Evolutionary conservation across 2,888 invertebrate species (phyloP).

Genomic region (Oxycera nigricornis): DNA sequence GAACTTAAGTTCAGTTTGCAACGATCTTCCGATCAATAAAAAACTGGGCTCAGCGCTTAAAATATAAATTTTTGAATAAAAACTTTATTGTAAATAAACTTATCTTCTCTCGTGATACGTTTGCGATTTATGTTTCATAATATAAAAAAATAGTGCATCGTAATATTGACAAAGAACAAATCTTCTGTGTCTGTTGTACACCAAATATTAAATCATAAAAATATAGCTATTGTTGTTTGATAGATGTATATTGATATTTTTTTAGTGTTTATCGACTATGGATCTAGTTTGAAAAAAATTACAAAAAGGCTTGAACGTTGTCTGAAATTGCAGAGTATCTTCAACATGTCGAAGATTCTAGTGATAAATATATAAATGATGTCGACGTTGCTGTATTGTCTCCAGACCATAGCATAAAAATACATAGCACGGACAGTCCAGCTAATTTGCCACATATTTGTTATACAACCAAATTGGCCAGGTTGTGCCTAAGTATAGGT

Average conservation of each 20-base stretch:
- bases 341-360: too few species aligned
- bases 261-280: neutral
- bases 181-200: neutral
- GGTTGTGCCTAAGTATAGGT: too few species aligned
- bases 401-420: too few species aligned
- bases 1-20: too few species aligned
- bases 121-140: neutral
- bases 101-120: neutral
- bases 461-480: too few species aligned
- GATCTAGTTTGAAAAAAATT: neutral
- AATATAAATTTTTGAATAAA: too few species aligned
- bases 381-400: neutral
- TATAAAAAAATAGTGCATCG: neutral
- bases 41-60: too few species aligned
- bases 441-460: too few species aligned
- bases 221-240: neutral
- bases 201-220: neutral
- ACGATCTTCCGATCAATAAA: too few species aligned
- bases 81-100: too few species aligned
- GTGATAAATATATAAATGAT: neutral
- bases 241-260: neutral
- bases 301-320: neutral
- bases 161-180: neutral
- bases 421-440: too few species aligned
- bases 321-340: neutral